A percentile compares a stretch with the other conserved stretches of the same genome.
Conservation (phyloP, 1,140 invertebrate species). For the Drosophila sucinea region DNA sequence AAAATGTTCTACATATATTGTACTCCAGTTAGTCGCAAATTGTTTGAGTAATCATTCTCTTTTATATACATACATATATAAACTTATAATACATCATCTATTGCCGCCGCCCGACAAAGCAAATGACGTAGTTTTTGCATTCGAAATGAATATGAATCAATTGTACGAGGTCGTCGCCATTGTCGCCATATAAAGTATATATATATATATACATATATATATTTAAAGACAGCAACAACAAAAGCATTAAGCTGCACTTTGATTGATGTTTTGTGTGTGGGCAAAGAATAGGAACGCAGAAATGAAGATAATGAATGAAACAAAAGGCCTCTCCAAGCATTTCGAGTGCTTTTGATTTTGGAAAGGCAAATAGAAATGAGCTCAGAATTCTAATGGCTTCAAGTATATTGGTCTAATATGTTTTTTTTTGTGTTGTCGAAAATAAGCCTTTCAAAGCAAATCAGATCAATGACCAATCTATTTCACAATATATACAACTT, state of each 20-base stretch:
- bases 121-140: constrained; percentile 14
- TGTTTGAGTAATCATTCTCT: constrained; percentile 13
- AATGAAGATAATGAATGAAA: constrained; percentile 6
- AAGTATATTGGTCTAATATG: neutral
- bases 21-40: constrained; percentile 15
- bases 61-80: neutral
- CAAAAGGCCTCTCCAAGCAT: constrained; percentile 6
- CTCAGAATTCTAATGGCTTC: constrained; percentile 25
- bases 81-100: neutral
- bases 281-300: neutral
- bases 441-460: too few relatives aligned
- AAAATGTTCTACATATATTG: constrained; percentile 17
- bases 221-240: neutral
- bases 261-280: constrained; percentile 14
- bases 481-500: too few relatives aligned
- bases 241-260: constrained; percentile 18
- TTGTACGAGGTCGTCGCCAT: constrained; percentile 15
- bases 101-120: neutral
- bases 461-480: too few relatives aligned
- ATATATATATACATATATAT: neutral
- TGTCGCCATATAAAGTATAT: neutral
- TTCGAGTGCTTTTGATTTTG: constrained; percentile 11
- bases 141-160: constrained; percentile 15
- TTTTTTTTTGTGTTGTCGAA: too few relatives aligned
- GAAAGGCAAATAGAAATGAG: constrained; percentile 47